Percentiles rank a stretch among this genome's conserved stretches.
phyloP scores from a whole-genome alignment of 2,888 invertebrate genomes.

The Andrena minutula region DNA sequence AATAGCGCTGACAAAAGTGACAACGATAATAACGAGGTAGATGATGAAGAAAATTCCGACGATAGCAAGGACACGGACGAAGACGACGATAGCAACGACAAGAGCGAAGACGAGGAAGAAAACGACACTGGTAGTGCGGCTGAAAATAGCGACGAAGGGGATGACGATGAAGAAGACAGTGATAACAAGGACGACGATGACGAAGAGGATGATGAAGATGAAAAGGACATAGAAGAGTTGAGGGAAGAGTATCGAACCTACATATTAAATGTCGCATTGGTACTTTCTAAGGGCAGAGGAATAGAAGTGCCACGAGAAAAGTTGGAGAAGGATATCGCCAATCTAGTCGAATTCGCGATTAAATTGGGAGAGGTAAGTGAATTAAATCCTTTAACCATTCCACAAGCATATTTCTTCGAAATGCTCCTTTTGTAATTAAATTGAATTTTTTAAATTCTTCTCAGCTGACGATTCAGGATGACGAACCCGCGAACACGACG shows the following conservation, averaged over 20 bases:
- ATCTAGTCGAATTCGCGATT: slow-evolving; percentile 68
- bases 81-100: neutral
- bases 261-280: slow-evolving; percentile 51
- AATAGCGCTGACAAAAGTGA: neutral
- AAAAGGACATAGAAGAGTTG: neutral
- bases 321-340: slow-evolving; percentile 62
- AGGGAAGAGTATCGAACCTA: slow-evolving; percentile 48
- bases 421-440: neutral
- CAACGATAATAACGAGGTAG: neutral
- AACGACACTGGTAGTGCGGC: neutral
- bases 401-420: too few relatives aligned
- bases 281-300: slow-evolving; percentile 60
- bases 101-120: neutral
- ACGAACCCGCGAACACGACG: neutral
- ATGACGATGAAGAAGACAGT: neutral
- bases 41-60: neutral
- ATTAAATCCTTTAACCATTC: neutral
- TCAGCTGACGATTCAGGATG: neutral
- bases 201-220: neutral
- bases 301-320: slow-evolving; percentile 56
- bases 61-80: neutral
- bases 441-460: neutral
- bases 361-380: slow-evolving; percentile 43
- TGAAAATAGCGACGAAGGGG: neutral
- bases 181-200: neutral